Base-by-base conservation (phyloP, 2,888 invertebrate genomes). In the Camptogramma bilineatum region DNA sequence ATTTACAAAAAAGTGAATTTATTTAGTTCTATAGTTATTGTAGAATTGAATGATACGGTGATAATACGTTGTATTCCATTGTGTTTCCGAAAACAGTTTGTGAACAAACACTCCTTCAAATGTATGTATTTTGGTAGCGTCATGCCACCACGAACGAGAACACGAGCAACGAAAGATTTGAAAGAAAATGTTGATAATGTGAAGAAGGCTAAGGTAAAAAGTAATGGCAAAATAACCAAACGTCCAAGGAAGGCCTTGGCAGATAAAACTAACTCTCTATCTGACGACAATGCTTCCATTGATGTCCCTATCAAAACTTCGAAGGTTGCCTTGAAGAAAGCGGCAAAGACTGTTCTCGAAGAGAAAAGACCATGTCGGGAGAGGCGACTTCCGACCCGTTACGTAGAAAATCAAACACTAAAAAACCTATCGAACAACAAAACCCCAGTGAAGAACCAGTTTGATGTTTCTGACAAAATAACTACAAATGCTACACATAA, bases 231-330 rank as follows among this genome's bases (percentile, higher is more conserved):
- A 68, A 64, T 62, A 10, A 58, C 70, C 1, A 87, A 84, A 68
- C 62, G 73, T 2, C 66, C 74, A 13, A 77, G 90, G 62, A 88
- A 85, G 74, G 85, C 84, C 55, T 78, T 91, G 69, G 83, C 85
- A 0, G 91, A 91, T 68, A 91, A 90, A 82, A 91, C 91, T 0
- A 91, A 91, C 69, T 91, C 91, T 0, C 85, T 88, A 10, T 91
- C 91, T 0, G 91, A 91, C 72, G 89, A 90, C 55, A 86, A 87
- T 74, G 75, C 76, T 9, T 82, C 85, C 0, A 83, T 69, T 47
- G 71, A 68, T 34, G 52, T 62, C 19, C 66, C 68, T 4, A 47
- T 59, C 42, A 71, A 68, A 50, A 64, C 31, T 3, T 72, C 68
- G 62, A 80, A 79, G 68, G 60, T 60, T 31, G 51, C 55, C 7